phyloP scores from a whole-genome alignment of 1,140 invertebrate genomes.

The Pseudomyrmex gracilis region DNA sequence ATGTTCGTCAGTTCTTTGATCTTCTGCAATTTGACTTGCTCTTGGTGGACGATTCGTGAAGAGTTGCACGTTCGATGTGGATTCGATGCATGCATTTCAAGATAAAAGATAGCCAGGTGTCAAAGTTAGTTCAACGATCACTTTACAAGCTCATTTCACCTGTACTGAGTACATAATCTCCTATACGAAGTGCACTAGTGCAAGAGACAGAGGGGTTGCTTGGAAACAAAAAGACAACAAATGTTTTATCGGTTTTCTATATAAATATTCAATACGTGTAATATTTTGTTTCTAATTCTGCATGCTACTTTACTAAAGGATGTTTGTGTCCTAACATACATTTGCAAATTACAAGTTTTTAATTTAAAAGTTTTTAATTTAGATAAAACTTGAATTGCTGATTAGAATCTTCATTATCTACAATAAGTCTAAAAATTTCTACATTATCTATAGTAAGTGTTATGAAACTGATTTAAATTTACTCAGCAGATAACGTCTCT shows the following conservation, averaged over 20 bases:
- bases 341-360: background rate
- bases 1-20: slow-evolving; percentile 75
- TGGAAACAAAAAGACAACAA: slow-evolving; percentile 68
- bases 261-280: background rate
- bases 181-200: slow-evolving; percentile 20
- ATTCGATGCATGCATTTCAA: slow-evolving; percentile 60
- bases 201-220: slow-evolving; percentile 62
- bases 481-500: background rate
- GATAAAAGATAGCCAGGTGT: background rate
- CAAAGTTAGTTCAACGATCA: background rate
- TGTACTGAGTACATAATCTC: slow-evolving; percentile 27
- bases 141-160: slow-evolving; percentile 63
- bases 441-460: background rate
- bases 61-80: slow-evolving; percentile 20
- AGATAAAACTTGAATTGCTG: background rate
- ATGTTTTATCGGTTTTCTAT: slow-evolving; percentile 41
- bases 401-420: slow-evolving; percentile 2
- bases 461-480: background rate
- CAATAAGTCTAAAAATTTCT: background rate
- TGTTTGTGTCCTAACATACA: background rate
- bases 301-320: background rate
- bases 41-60: slow-evolving; percentile 18
- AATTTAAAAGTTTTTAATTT: background rate
- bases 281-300: background rate
- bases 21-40: slow-evolving; percentile 68